Percentiles rank a stretch among this genome's conserved stretches.
These are phyloP conservation scores for Oxytorus armatus DNA, from an alignment of 2,888 invertebrate species.

Conservation along the genomic window DNA sequence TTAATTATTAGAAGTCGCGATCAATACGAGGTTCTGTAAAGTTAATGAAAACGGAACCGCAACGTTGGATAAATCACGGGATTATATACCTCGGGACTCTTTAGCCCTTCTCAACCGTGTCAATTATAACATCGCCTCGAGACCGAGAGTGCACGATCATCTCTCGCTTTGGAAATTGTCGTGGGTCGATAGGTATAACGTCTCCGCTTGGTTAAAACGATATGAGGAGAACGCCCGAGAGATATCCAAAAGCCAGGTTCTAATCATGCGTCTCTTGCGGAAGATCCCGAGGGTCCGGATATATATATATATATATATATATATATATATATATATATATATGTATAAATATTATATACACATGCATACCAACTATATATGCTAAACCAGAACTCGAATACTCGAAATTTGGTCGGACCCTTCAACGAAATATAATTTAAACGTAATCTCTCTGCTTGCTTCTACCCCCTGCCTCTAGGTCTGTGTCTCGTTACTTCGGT, in stretches of 20 bases:
- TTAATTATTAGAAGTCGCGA: conserved; percentile 25
- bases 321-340: conserved; percentile 5
- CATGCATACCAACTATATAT: too few species aligned
- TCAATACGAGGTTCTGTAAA: conserved; percentile 47
- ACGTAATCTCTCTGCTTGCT: conserved; percentile 46
- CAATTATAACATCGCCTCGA: conserved; percentile 59
- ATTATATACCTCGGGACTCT: conserved; percentile 13
- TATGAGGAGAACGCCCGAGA: conserved; percentile 37
- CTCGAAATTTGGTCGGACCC: conserved; percentile 43
- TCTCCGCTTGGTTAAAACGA: conserved; percentile 44
- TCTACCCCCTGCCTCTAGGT: neutral
- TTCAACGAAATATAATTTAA: conserved; percentile 63
- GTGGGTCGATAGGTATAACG: conserved; percentile 49
- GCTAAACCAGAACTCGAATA: conserved; percentile 11
- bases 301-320: neutral
- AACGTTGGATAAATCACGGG: conserved; percentile 16
- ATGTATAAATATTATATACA: neutral
- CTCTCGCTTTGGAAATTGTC: conserved; percentile 50
- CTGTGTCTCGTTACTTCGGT: conserved; percentile 15
- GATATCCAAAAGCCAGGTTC: conserved; percentile 56
- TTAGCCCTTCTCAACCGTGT: conserved; percentile 30
- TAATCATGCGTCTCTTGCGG: conserved; percentile 44
- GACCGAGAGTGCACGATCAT: conserved; percentile 42
- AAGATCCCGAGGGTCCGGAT: conserved; percentile 17
- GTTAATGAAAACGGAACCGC: conserved; percentile 52